Conservation (phyloP, 1,140 invertebrate genomes). For the Phenacoccus solenopsis region DNA sequence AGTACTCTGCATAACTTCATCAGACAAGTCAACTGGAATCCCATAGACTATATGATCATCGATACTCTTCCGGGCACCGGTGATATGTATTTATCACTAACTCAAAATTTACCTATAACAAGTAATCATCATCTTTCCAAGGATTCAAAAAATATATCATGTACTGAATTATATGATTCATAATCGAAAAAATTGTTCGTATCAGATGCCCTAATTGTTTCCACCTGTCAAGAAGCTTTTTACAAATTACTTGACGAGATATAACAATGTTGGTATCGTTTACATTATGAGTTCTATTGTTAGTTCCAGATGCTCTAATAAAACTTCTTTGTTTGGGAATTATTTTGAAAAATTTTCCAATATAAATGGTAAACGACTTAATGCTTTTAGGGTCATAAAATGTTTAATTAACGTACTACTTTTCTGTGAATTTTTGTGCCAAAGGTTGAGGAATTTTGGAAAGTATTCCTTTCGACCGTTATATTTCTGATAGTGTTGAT, state of each 20-base stretch:
- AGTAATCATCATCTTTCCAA: too few relatives aligned
- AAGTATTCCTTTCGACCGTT: slow-evolving; percentile 58
- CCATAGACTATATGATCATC: slow-evolving; percentile 66
- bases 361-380: slow-evolving; percentile 29
- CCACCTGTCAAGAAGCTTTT: slow-evolving; percentile 67
- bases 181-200: too few relatives aligned
- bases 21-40: slow-evolving; percentile 65
- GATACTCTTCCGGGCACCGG: slow-evolving; percentile 88
- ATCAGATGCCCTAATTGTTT: slow-evolving; percentile 61
- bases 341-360: slow-evolving; percentile 39
- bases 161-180: neutral
- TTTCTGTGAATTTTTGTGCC: too few relatives aligned
- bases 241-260: slow-evolving; percentile 66
- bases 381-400: too few relatives aligned
- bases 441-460: slow-evolving; percentile 44
- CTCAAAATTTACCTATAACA: slow-evolving; percentile 72
- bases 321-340: slow-evolving; percentile 47
- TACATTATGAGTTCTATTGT: slow-evolving; percentile 70
- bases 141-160: neutral
- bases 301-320: slow-evolving; percentile 53
- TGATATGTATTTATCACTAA: slow-evolving; percentile 73
- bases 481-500: slow-evolving; percentile 57
- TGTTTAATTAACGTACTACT: slow-evolving; percentile 26
- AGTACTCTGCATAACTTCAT: slow-evolving; percentile 74
- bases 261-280: slow-evolving; percentile 69